Percentiles rank a stretch among this genome's conserved stretches.
Conservation (phyloP, 2,797 vertebrate genomes). For the Coccyzus lansbergi region DNA sequence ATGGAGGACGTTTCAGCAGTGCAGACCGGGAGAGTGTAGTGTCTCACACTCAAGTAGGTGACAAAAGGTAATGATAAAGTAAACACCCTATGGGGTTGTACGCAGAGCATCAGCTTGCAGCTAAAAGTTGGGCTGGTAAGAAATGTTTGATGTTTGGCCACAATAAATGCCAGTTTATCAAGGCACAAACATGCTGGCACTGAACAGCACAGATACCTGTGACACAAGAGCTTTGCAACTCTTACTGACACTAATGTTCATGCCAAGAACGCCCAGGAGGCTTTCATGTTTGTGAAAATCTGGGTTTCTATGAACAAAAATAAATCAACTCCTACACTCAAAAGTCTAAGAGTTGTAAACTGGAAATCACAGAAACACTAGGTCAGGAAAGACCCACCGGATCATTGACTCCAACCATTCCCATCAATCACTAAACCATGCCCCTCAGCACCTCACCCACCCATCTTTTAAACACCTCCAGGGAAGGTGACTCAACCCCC, state of each 20-base stretch:
- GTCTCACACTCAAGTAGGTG: not conserved
- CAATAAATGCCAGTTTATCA: not conserved
- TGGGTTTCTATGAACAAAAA: not conserved
- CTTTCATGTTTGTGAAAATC: not conserved
- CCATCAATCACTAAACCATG: no score
- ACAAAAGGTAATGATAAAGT: accelerated
- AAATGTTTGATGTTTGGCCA: not conserved
- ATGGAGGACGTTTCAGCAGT: not conserved
- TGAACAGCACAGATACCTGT: not conserved
- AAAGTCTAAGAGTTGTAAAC: not conserved
- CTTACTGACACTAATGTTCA: not conserved
- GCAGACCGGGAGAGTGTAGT: not conserved
- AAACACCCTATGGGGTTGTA: not conserved
- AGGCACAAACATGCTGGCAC: not conserved
- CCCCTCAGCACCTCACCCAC: no score
- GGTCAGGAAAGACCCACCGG: no score
- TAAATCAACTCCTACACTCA: not conserved
- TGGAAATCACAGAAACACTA: no score
- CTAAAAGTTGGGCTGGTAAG: not conserved
- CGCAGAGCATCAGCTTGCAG: not conserved
- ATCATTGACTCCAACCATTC: no score
- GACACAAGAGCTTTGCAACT: not conserved
- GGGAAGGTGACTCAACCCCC: no score
- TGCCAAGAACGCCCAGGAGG: not conserved
- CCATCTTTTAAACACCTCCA: no score